phyloP scores from a whole-genome alignment of 2,888 invertebrate genomes.

The Drosophila helvetica region DNA sequence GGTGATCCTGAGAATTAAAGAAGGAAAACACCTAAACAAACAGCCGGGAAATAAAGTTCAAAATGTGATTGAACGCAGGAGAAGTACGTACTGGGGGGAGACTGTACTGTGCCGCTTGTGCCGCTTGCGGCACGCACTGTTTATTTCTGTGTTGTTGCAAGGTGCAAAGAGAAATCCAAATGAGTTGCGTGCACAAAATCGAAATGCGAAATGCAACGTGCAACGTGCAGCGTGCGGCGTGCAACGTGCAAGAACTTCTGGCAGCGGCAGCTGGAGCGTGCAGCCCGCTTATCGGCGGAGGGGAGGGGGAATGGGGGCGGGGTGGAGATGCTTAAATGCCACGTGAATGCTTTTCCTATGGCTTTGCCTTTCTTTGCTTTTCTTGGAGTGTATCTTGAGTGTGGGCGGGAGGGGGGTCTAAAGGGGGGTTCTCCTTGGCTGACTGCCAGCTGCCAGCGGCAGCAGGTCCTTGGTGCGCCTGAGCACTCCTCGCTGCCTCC shows the following conservation, averaged over 20 bases:
- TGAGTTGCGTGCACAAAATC: slow-evolving; percentile 51
- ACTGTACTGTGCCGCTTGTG: slow-evolving; percentile 22
- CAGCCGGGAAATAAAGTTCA: slow-evolving; percentile 54
- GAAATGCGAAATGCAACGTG: slow-evolving; percentile 28
- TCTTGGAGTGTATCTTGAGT: slow-evolving; percentile 21
- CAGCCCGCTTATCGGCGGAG: slow-evolving; percentile 27
- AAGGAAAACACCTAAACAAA: slow-evolving; percentile 2
- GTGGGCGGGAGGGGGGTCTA: not conserved
- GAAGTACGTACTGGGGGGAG: slow-evolving; percentile 4
- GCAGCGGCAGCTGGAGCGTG: slow-evolving; percentile 39
- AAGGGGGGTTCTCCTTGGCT: slow-evolving; percentile 30
- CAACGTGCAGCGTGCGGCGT: slow-evolving; percentile 14
- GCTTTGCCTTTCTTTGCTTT: slow-evolving; percentile 6
- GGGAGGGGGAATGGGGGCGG: too few species aligned
- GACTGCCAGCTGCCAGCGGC: slow-evolving; percentile 27
- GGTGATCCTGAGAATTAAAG: not conserved
- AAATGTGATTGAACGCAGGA: slow-evolving; percentile 77
- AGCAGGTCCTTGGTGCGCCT: slow-evolving; percentile 44
- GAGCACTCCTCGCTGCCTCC: slow-evolving; percentile 29
- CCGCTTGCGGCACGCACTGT: slow-evolving; percentile 36
- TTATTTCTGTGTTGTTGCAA: slow-evolving; percentile 47
- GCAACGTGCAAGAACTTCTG: slow-evolving; percentile 41
- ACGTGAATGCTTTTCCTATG: slow-evolving; percentile 16
- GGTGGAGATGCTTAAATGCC: slow-evolving; percentile 38
- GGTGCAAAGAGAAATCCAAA: slow-evolving; percentile 58